A percentile compares a stretch with the other conserved stretches of the same genome.
Evolutionary conservation across 2,797 vertebrate genomes (phyloP).

Genomic region (Enteromius thamalakanensis): DNA sequence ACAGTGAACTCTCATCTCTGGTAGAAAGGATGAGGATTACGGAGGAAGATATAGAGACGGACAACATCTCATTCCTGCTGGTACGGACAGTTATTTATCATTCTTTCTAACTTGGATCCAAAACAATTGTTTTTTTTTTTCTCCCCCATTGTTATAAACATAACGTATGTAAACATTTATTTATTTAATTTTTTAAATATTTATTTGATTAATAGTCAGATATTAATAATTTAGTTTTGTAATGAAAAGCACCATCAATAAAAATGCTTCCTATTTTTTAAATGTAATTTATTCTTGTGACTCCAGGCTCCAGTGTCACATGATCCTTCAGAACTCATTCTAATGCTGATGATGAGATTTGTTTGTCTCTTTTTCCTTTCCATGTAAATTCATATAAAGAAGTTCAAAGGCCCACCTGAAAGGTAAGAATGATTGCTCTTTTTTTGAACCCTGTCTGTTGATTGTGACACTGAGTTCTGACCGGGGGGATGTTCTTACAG

Average conservation of each 20-base stretch:
- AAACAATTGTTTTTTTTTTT: neutral
- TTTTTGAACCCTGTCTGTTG: neutral
- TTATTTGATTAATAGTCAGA: neutral
- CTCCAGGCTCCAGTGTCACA: neutral
- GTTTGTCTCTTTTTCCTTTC: neutral
- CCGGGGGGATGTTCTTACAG: slow-evolving; percentile 36
- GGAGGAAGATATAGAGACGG: slow-evolving; percentile 16
- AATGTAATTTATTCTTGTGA: neutral
- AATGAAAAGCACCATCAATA: neutral
- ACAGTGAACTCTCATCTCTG: slow-evolving; percentile 32
- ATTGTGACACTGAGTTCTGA: slow-evolving; percentile 15
- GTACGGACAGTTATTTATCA: neutral
- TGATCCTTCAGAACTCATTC: neutral
- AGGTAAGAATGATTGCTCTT: neutral
- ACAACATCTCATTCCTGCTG: slow-evolving; percentile 48
- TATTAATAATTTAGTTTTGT: neutral
- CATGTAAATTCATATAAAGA: slow-evolving; percentile 24
- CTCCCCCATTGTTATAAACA: neutral
- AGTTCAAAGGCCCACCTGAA: slow-evolving; percentile 28
- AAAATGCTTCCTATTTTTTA: neutral
- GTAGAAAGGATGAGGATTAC: slow-evolving; percentile 1
- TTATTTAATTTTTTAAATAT: neutral
- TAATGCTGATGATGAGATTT: neutral
- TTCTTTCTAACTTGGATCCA: neutral
- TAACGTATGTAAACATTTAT: neutral